phyloP scores from a whole-genome alignment of 1,140 invertebrate species.

The Acromyrmex heyeri region DNA sequence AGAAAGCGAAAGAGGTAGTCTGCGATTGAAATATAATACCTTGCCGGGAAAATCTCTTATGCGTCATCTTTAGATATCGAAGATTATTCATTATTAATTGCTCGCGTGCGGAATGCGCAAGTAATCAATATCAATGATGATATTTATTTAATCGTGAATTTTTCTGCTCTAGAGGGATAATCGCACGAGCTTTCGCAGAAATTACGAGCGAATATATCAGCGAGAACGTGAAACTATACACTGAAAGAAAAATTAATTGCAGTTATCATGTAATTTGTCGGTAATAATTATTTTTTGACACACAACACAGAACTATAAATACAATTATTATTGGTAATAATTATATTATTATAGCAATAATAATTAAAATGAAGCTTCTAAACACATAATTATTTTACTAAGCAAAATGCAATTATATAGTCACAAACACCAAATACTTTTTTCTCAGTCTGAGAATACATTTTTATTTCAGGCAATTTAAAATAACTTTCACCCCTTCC shows the following conservation, averaged over 20 bases:
- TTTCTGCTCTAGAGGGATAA: neutral
- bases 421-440: too few species aligned
- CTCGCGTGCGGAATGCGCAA: neutral
- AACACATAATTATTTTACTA: too few species aligned
- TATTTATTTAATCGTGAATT: neutral
- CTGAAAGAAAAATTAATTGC: too few species aligned
- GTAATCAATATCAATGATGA: slow-evolving; percentile 14
- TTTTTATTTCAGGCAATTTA: neutral
- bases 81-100: slow-evolving; percentile 33
- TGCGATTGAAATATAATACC: slow-evolving; percentile 29
- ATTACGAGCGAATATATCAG: neutral
- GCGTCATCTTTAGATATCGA: neutral
- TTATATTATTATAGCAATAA: too few species aligned
- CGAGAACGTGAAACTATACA: neutral
- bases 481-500: neutral
- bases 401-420: too few species aligned
- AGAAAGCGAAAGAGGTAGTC: slow-evolving; percentile 19
- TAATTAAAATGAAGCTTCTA: too few species aligned
- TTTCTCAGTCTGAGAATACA: neutral
- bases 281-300: too few species aligned
- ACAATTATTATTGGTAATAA: too few species aligned
- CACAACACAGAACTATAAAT: too few species aligned
- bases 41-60: neutral
- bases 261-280: too few species aligned
- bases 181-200: neutral